These are phyloP conservation scores for Congeria kusceri DNA, from an alignment of 2,888 invertebrate genomes.

Conservation along the genomic window DNA sequence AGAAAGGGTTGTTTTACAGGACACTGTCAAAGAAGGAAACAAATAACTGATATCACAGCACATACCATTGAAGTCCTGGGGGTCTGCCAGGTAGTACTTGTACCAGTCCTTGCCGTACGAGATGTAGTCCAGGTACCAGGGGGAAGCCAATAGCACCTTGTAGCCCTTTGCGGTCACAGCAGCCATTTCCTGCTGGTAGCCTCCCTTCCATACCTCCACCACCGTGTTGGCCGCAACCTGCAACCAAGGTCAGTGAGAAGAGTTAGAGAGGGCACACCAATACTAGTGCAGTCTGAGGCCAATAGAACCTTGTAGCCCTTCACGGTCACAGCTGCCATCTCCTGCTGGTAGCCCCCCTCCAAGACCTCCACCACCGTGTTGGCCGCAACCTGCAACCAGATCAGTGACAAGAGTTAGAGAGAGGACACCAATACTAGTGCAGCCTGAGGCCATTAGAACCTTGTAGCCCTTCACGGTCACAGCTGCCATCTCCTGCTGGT, in stretches of 20 bases:
- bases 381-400: constrained; percentile 74
- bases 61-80: constrained; percentile 85
- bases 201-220: constrained; percentile 93
- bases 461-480: constrained; percentile 89
- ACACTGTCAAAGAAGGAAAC: no score
- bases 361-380: constrained; percentile 94
- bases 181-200: constrained; percentile 82
- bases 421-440: no score
- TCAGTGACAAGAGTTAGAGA: no score
- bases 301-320: constrained; percentile 89
- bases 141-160: constrained; percentile 90
- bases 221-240: constrained; percentile 88
- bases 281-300: no score
- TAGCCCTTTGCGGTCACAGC: constrained; percentile 89
- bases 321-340: constrained; percentile 87
- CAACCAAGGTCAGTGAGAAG: no score
- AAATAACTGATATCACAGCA: no score
- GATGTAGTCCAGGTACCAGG: constrained; percentile 95
- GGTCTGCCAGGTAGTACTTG: constrained; percentile 85
- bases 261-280: no score
- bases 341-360: constrained; percentile 87
- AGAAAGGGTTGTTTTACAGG: no score
- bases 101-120: constrained; percentile 86
- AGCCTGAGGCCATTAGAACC: constrained; percentile 91
- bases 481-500: constrained; percentile 81